Base-by-base conservation (phyloP, 2,113 vertebrate species). In the Pluvianellus socialis region DNA sequence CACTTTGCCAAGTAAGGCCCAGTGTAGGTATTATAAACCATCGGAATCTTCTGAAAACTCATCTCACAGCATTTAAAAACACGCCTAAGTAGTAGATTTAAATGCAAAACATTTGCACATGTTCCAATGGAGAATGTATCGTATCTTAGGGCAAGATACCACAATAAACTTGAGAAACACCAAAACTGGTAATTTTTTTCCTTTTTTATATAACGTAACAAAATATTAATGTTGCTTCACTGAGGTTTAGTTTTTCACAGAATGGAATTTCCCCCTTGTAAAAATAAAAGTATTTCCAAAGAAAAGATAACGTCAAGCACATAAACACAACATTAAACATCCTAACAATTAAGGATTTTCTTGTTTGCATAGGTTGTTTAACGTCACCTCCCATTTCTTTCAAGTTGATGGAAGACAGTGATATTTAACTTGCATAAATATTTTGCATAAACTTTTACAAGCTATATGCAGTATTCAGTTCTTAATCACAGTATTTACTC, bases 401-500 rank as follows among this genome's bases (percentile, higher is more conserved):
- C 49, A 17, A 68, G 65, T 5, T 72, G 21, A 50, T 72, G 26
- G 22, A 85, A 85, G 62, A 83, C 40, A 58, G 26, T 38, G 63
- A 12, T 2, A 82, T 70, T 28, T 93, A 79, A 79, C 79, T 91
- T 62, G 28, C 17, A 94, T 47, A 79, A 96, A 88, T 76, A 94
- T 72, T 20, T 14, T 79, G 44, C 63, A 62, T 56, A 62, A 94
- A 62, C 85, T 85, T 92, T 93, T 83, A 79, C 16, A 45, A 95
- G 86, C 71, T 58, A 50, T 18, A 75, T 38, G 90, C 83, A 92
- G 44, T 1, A 79, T 56, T 90, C 59, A 81, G 61, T 32, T 93
- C 77, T 92, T 94, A 85, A 96, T 82, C 83, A 86, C 3, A 93
- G 68, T 71, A 96, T 91, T 97, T 95, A 94, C 62, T 80, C 16